Evolutionary conservation across 2,888 invertebrate species (phyloP).

Genomic region (Coelinius sp.): DNA sequence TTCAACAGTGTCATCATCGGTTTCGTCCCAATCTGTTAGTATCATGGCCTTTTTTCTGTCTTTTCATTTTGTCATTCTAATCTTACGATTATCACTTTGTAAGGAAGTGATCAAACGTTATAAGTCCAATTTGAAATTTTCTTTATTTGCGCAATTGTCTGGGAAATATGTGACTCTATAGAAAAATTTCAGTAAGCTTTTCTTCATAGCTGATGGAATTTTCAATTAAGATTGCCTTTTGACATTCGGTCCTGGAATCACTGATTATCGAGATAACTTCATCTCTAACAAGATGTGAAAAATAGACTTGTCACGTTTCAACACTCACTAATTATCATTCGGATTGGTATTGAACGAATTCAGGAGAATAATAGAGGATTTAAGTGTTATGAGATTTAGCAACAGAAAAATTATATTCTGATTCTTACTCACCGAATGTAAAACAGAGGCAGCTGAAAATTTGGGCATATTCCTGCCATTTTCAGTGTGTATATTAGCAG

Average conservation of each 20-base stretch:
- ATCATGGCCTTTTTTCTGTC: slow-evolving; percentile 49
- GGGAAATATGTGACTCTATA: background rate
- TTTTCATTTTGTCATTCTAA: slow-evolving; percentile 15
- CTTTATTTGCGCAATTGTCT: too few relatives aligned
- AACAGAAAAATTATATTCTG: background rate
- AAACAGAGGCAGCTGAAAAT: slow-evolving; percentile 64
- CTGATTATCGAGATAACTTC: background rate
- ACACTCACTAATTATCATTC: background rate
- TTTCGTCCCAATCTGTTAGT: slow-evolving; percentile 67
- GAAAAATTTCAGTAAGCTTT: background rate
- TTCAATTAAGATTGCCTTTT: background rate
- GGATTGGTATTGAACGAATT: too few relatives aligned
- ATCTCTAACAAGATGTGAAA: background rate
- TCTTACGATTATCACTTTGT: background rate
- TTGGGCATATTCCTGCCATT: slow-evolving; percentile 64
- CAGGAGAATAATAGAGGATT: too few relatives aligned
- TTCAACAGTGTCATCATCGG: slow-evolving; percentile 68
- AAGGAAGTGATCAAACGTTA: background rate
- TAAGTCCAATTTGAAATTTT: background rate
- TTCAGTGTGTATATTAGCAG: slow-evolving; percentile 62
- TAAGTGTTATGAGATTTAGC: too few relatives aligned
- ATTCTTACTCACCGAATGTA: slow-evolving; percentile 62
- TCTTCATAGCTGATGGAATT: background rate
- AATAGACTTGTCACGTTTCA: background rate
- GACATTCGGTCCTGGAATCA: background rate